Base-by-base conservation (phyloP, 2,113 vertebrate genomes). In the Aythya baeri region DNA sequence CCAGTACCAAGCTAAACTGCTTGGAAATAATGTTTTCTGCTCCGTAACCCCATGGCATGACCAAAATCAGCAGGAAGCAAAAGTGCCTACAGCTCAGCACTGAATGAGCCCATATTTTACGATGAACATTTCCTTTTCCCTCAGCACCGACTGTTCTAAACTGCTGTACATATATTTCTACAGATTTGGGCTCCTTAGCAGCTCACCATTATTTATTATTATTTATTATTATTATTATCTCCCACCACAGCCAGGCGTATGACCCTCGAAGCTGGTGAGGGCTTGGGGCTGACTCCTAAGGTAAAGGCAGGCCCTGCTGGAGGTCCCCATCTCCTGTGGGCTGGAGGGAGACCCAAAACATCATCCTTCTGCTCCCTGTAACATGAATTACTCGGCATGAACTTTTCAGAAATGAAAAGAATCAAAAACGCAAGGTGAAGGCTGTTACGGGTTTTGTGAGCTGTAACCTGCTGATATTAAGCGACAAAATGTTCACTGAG, bases 1-100 rank as follows among this genome's bases (percentile, higher is more conserved):
- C 70, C 86, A 91, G 13, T 21, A 17, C 59, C 18, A 59, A 87
- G 91, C 84, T 93, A 89, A 96, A 93, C 89, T 87, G 74, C 77
- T 95, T 0, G 29, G 95, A 95, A 96, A 93, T 87, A 95, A 97
- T 82, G 86, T 85, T 91, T 95, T 91, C 77, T 96, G 93, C 93
- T 94, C 84, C 79, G 7, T 94, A 93, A 94, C 71, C 76, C 78
- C 71, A 62, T 76, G 89, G 86, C 91, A 96, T 32, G 91, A 89
- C 84, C 70, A 87, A 87, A 87, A 85, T 92, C 82, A 96, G 81
- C 86, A 95, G 91, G 81, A 95, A 95, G 74, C 23, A 84, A 32
- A 91, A 82, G 62, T 73, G 77, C 93, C 89, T 79, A 26, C 49
- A 96, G 93, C 96, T 91, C 74, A 70, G 73, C 25, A 3, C 50